Evolutionary conservation across 1,140 invertebrate genomes (phyloP), one percentile per base, ranked within the genome.

Genomic region (Manduca sexta): DNA sequence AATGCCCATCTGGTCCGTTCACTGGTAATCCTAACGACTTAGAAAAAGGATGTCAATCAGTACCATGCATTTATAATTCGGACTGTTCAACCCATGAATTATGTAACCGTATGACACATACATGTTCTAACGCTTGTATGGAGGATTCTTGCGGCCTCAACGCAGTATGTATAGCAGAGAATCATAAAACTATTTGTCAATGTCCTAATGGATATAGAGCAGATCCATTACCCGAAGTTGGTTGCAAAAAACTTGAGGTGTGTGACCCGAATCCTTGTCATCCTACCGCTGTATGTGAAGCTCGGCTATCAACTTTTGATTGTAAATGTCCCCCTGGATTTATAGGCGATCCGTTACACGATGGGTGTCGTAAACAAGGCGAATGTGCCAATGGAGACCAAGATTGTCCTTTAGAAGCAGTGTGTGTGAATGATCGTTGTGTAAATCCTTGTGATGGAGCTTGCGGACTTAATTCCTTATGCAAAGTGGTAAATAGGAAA

Each of bases 91-190:
- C 89, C 1, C 88, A 90, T 21, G 93, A 96, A 70, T 81, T 95
- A 30, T 96, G 95, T 62, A 93, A 97, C 64, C 87, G 94, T 21
- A 78, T 95, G 53, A 92, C 92, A 1, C 93, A 95, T 68, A 93
- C 90, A n/a, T 96, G 94, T 60, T 89, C 90, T 51, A 91, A 94
- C 73, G 94, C 92, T 11, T 97, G 95, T 70, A 89, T 91, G 50
- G 91, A 93, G 69, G 91, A 94, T 60, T 90, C 92, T 5, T 97
- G 95, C 68, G 95, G 95, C 1, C 89, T 90, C 17, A 95, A 96
- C 82, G 93, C 95, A 7, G 93, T 97, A 34, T 97, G 95, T 72
- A 90, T 96, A 52, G 91, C 93, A 8, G 93, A 96, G 72, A 91
- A 94, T 67, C 94, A 96, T 69, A 90, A 90, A 63, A 89, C 92